These are phyloP conservation scores for Hirundo rustica DNA, from an alignment of 2,797 vertebrate species.

Conservation along the genomic window DNA sequence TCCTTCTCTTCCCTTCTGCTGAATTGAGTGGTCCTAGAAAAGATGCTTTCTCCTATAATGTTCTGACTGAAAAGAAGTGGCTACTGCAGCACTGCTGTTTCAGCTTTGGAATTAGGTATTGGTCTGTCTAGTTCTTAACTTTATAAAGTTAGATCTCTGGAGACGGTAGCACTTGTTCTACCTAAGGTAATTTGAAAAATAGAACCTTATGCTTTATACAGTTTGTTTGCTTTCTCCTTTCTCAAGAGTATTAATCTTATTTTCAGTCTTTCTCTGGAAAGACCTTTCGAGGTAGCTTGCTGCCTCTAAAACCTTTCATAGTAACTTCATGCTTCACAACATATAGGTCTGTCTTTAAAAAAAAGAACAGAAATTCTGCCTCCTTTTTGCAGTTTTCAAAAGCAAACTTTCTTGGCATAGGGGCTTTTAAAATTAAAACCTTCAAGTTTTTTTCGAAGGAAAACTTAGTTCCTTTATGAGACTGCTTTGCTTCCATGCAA, in stretches of 20 bases:
- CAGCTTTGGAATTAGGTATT: not conserved
- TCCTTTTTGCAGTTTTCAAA: not conserved
- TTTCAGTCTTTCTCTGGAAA: not conserved
- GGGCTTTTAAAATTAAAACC: constrained; percentile 24
- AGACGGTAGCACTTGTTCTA: not conserved
- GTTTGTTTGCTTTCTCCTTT: constrained; percentile 18
- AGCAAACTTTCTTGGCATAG: constrained; percentile 5
- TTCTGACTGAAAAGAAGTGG: not conserved
- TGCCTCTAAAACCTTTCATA: not conserved
- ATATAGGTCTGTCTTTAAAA: not conserved
- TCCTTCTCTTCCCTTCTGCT: not conserved
- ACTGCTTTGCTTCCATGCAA: not conserved
- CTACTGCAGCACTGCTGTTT: not conserved
- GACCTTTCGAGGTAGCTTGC: not conserved
- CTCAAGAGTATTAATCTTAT: not conserved
- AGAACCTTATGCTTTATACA: not conserved
- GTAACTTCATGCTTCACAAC: not conserved
- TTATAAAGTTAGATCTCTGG: not conserved
- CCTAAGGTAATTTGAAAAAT: not conserved
- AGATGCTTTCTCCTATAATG: not conserved
- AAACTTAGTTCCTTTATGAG: not conserved
- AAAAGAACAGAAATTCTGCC: not conserved
- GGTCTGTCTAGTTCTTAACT: not conserved
- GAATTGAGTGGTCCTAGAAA: not conserved
- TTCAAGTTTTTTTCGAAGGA: not conserved